Evolutionary conservation across 2,113 vertebrate species (phyloP).

Genomic region (Suncus etruscus): DNA sequence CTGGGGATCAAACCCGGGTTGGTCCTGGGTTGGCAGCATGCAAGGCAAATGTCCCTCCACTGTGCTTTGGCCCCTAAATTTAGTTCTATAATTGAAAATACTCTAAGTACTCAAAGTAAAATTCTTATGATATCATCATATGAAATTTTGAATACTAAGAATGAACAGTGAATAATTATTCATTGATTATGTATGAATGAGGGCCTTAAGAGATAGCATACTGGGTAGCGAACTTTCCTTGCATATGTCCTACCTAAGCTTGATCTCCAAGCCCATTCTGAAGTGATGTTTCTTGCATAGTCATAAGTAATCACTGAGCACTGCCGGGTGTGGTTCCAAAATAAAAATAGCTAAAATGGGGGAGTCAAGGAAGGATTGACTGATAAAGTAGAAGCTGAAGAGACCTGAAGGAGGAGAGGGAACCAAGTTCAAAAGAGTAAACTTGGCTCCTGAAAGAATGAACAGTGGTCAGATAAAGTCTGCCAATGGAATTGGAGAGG

Average conservation of each 20-base stretch:
- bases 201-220: too few relatives aligned
- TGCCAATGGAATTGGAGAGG: neutral
- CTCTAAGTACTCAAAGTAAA: neutral
- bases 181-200: neutral
- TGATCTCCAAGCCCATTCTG: too few relatives aligned
- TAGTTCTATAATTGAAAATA: neutral
- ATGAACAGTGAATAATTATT: neutral
- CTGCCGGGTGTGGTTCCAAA: too few relatives aligned
- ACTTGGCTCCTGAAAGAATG: neutral
- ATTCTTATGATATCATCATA: neutral
- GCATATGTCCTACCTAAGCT: too few relatives aligned
- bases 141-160: neutral
- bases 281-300: neutral
- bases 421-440: neutral
- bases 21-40: too few relatives aligned
- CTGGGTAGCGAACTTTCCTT: too few relatives aligned
- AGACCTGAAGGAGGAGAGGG: neutral
- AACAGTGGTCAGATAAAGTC: too few relatives aligned
- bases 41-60: too few relatives aligned
- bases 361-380: neutral
- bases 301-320: too few relatives aligned
- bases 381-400: neutral
- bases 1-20: too few relatives aligned
- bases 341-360: too few relatives aligned
- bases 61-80: neutral